These are phyloP conservation scores for Haemorhous mexicanus DNA, from an alignment of 2,113 vertebrate species.

Conservation along the genomic window DNA sequence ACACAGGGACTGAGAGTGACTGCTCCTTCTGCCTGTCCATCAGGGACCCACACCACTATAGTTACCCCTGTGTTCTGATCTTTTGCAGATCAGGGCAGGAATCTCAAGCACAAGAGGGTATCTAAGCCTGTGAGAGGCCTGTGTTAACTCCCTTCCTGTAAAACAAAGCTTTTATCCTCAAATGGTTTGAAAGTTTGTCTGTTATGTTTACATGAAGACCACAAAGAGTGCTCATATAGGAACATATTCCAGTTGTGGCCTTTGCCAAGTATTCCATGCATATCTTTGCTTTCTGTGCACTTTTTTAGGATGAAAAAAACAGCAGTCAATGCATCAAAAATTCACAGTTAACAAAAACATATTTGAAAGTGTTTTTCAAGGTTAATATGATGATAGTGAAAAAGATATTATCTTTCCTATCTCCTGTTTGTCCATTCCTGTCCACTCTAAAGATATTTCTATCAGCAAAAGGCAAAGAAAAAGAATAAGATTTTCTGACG, in stretches of 20 bases:
- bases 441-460: neutral
- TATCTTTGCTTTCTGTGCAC: neutral
- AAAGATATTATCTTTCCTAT: neutral
- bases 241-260: neutral
- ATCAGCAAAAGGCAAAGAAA: neutral
- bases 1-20: accelerated
- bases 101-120: neutral
- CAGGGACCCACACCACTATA: neutral
- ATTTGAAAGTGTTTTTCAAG: neutral
- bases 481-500: neutral
- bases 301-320: neutral
- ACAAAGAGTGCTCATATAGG: neutral
- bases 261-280: neutral
- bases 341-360: neutral
- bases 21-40: neutral
- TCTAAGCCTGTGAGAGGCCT: neutral
- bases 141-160: neutral
- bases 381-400: neutral
- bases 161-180: neutral
- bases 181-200: neutral
- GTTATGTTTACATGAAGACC: neutral
- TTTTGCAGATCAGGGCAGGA: neutral
- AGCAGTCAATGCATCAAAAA: neutral
- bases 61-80: too few species aligned
- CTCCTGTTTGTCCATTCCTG: neutral